Evolutionary conservation across 2,888 invertebrate species (phyloP).

Genomic region (Baccha elongata): DNA sequence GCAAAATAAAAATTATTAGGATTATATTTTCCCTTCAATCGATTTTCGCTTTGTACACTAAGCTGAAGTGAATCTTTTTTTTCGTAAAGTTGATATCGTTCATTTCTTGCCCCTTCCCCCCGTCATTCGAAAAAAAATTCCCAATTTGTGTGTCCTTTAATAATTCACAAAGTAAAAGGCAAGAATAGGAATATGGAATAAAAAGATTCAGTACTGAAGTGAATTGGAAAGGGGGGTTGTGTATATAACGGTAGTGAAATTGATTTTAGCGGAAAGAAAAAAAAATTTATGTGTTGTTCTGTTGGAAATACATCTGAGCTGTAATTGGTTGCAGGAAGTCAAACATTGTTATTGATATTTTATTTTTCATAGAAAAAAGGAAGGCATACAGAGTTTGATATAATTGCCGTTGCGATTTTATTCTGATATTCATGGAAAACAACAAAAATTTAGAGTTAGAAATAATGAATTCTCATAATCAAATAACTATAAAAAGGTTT

Average conservation of each 20-base stretch:
- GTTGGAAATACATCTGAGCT: slow-evolving; percentile 23
- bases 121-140: slow-evolving; percentile 25
- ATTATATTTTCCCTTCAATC: slow-evolving; percentile 72
- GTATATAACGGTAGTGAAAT: slow-evolving; percentile 8
- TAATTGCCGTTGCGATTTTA: slow-evolving; percentile 7
- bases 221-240: not conserved
- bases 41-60: slow-evolving; percentile 61
- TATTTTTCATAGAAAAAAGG: not conserved
- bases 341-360: slow-evolving; percentile 34
- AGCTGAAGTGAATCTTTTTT: slow-evolving; percentile 49
- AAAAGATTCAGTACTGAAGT: slow-evolving; percentile 28
- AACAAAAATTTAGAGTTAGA: not conserved
- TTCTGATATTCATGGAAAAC: slow-evolving; percentile 8
- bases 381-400: not conserved
- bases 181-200: slow-evolving; percentile 24
- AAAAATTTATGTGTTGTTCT: slow-evolving; percentile 28
- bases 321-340: slow-evolving; percentile 35
- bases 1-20: slow-evolving; percentile 73
- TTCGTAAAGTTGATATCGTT: slow-evolving; percentile 9
- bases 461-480: too few species aligned
- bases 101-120: slow-evolving; percentile 5
- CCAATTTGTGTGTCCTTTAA: slow-evolving; percentile 66
- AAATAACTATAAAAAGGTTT: too few species aligned
- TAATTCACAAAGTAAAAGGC: slow-evolving; percentile 59
- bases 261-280: slow-evolving; percentile 28